Evolutionary conservation across 37 sponge, comb jelly and placozoan species (phyloP).

Genomic region (Oopsacas minuta): DNA sequence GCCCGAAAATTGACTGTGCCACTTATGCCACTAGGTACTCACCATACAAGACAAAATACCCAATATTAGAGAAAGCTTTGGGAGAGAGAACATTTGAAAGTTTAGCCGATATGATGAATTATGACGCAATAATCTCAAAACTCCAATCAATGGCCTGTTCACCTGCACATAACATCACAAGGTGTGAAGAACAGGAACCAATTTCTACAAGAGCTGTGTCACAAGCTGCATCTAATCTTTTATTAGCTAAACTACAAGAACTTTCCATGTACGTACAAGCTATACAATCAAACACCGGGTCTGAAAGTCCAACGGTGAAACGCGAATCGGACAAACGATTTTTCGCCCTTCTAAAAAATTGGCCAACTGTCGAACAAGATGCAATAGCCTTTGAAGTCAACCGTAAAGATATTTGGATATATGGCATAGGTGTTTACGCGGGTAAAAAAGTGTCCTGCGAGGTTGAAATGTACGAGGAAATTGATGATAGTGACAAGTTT

Average conservation of each 20-base stretch:
- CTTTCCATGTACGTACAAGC: slow-evolving; percentile 3
- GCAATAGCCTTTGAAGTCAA: slow-evolving; percentile 36
- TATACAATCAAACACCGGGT: background rate
- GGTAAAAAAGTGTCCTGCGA: slow-evolving; percentile 9
- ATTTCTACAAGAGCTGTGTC: background rate
- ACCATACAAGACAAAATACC: background rate
- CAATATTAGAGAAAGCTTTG: background rate
- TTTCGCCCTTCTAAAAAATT: background rate
- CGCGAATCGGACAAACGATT: background rate
- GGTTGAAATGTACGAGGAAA: background rate
- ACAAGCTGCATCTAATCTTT: background rate
- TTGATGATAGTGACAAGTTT: background rate
- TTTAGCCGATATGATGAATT: slow-evolving; percentile 36
- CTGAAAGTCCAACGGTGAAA: background rate
- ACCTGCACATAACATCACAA: slow-evolving; percentile 34
- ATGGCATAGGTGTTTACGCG: slow-evolving; percentile 31
- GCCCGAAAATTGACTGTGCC: background rate
- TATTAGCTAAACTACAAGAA: slow-evolving; percentile 18
- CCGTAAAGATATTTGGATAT: slow-evolving; percentile 24
- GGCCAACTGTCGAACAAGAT: slow-evolving; percentile 12
- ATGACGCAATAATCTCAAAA: slow-evolving; percentile 56
- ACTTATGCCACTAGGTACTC: background rate
- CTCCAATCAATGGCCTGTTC: slow-evolving; percentile 58
- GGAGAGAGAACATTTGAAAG: slow-evolving; percentile 22
- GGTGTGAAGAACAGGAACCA: background rate